Evolutionary conservation across 2,113 vertebrate species (phyloP).

Genomic region (Callaeas wilsoni): DNA sequence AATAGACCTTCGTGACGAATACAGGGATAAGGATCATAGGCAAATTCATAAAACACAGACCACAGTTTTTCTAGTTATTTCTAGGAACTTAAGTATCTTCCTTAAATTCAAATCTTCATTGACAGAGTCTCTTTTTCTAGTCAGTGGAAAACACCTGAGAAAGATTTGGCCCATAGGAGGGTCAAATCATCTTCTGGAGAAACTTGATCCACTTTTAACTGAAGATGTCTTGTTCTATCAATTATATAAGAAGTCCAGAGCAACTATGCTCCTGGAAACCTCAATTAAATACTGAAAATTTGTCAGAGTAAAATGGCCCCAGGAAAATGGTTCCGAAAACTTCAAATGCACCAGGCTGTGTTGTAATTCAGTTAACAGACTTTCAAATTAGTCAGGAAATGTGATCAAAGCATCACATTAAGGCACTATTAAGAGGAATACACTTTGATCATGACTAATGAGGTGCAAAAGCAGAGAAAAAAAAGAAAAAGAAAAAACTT

Average conservation of each 20-base stretch:
- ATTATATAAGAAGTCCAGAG: background rate
- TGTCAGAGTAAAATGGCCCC: background rate
- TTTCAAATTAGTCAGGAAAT: constrained; percentile 29
- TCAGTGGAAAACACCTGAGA: background rate
- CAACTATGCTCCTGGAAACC: background rate
- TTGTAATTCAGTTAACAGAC: background rate
- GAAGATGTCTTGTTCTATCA: background rate
- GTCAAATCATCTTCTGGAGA: background rate
- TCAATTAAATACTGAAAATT: background rate
- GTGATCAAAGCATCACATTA: constrained; percentile 55
- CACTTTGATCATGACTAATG: constrained; percentile 60
- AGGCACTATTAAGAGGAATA: constrained; percentile 12
- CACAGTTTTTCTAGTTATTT: background rate
- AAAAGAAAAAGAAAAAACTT: background rate
- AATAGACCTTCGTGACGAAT: background rate
- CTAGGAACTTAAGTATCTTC: background rate
- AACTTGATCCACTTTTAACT: background rate
- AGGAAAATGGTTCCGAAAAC: constrained; percentile 1
- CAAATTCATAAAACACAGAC: background rate
- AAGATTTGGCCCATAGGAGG: background rate
- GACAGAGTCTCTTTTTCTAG: background rate
- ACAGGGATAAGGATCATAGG: background rate
- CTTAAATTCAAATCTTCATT: background rate
- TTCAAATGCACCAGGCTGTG: background rate
- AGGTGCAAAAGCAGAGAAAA: background rate